Evolutionary conservation across 2,888 invertebrate genomes (phyloP), one percentile per base, ranked within the genome.

Genomic region (Ormyrus thymus): DNA sequence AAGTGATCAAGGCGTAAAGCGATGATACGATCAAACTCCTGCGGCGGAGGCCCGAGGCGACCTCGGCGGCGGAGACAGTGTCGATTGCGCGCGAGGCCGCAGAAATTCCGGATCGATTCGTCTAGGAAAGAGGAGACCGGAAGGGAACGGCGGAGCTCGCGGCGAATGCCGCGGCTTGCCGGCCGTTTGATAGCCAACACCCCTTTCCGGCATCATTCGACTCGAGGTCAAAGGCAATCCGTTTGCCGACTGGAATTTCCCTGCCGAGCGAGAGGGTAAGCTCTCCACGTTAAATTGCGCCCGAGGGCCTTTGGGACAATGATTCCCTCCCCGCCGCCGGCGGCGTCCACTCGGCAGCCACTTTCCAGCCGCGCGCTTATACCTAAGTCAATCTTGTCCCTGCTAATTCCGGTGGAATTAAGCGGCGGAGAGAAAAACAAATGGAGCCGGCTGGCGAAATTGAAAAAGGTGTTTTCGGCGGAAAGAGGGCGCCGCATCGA

Each of bases 51-150:
- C 50, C 59, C 29, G 29, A 29, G 66, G 64, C 80, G 81, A 58
- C 74, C 74, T 74, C 71, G 78, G 81, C 59, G 10, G 29, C 7
- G 65, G 48, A 64, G 79, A 46, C 53, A 59, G 74, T 56, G 65
- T 70, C 66, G 80, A 71, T 86, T 86, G 84, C 83, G 82, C 84
- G 84, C 80, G 84, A 84, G 81, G 86, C 87, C 85, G 80, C 85
- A 78, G 84, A 87, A 88, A 87, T 87, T 86, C 83, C 86, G 78
- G 85, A 87, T 87, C 87, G 86, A 89, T 89, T 85, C 84, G 85
- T 86, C 87, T 84, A 86, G 72, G 76, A 62, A 13, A 55, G 51
- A 29, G 72, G 75, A 64, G 81, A 74, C 77, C 80, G 80, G 68
- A 81, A 74, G 79, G 84, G 83, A 78, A 71, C 76, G 84, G 11